These are phyloP conservation scores for Gandaritis pyraliata DNA, from an alignment of 2,888 invertebrate genomes.

Conservation along the genomic window DNA sequence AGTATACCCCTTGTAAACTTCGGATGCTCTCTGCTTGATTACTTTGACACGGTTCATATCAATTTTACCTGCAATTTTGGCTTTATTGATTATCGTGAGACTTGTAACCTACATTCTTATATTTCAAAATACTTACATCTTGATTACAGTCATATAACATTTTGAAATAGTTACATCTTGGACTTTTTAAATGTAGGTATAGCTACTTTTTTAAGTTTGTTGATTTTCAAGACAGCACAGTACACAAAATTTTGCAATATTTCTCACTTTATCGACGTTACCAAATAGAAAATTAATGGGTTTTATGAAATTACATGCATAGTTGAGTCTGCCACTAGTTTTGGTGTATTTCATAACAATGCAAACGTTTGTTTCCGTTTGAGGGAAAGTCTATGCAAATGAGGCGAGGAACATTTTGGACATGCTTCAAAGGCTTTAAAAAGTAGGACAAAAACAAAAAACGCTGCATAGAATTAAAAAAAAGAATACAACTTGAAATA, in stretches of 20 bases:
- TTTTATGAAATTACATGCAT: conserved; percentile 48
- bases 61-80: conserved; percentile 1
- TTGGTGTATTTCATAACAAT: conserved; percentile 54
- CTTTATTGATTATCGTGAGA: background rate
- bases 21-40: conserved; percentile 10
- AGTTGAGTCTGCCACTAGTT: conserved; percentile 49
- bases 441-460: conserved; percentile 10
- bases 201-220: too few species aligned
- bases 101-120: background rate
- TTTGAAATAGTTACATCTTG: too few species aligned
- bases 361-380: conserved; percentile 62
- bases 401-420: conserved; percentile 52
- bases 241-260: background rate
- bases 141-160: background rate
- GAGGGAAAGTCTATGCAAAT: conserved; percentile 66
- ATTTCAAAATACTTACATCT: conserved; percentile 1
- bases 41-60: conserved; percentile 9
- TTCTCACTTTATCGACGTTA: conserved; percentile 37
- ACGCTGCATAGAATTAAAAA: too few species aligned
- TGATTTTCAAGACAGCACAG: too few species aligned
- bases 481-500: too few species aligned
- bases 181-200: too few species aligned
- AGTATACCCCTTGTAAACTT: conserved; percentile 2
- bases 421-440: conserved; percentile 26
- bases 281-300: conserved; percentile 53